Percentiles rank a stretch among this genome's conserved stretches.
Conservation (phyloP, 2,113 vertebrate species). For the Megaceryle maxima region DNA sequence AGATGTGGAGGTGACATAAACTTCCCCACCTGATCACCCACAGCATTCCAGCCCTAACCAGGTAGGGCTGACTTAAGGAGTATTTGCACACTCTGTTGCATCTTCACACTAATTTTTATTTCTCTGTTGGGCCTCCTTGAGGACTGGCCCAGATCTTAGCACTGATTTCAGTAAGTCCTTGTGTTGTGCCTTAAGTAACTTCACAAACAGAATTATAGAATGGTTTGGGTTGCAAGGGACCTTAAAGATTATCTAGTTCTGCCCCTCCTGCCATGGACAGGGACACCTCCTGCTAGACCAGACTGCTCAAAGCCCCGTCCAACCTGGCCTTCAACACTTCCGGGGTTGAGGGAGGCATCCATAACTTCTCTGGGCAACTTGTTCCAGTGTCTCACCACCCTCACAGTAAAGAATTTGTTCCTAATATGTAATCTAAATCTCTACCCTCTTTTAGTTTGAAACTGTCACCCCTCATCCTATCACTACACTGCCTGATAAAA, state of each 20-base stretch:
- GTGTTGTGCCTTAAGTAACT: background rate
- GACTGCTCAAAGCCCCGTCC: no score
- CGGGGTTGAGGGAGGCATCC: background rate
- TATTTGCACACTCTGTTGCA: background rate
- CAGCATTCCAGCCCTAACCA: background rate
- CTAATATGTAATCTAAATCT: background rate
- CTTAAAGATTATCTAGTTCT: background rate
- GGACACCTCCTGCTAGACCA: no score
- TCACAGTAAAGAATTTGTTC: background rate
- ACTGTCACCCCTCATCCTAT: background rate
- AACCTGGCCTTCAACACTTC: no score
- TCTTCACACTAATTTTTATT: background rate
- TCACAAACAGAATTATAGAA: background rate
- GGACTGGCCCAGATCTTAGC: background rate
- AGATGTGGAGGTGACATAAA: background rate
- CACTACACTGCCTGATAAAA: background rate
- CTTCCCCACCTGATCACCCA: background rate
- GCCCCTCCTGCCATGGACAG: no score
- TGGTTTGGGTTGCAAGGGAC: background rate
- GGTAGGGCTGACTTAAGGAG: background rate
- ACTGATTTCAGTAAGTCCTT: background rate
- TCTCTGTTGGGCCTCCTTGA: background rate
- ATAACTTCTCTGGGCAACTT: background rate
- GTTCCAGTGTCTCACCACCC: background rate
- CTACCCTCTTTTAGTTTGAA: background rate